These are phyloP conservation scores for Hemithea aestivaria DNA, from an alignment of 2,888 invertebrate species.

Conservation along the genomic window DNA sequence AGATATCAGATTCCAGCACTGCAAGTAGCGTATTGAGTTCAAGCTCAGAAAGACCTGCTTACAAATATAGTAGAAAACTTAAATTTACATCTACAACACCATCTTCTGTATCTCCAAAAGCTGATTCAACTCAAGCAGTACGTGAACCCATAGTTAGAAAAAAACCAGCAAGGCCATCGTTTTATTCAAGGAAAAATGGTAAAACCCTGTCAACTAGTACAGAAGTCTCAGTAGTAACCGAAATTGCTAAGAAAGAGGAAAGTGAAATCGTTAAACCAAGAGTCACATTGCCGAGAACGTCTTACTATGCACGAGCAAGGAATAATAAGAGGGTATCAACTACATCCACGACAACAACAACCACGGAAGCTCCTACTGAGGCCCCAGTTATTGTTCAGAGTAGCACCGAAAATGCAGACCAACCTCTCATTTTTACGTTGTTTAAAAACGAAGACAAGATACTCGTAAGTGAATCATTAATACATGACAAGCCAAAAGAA, in stretches of 20 bases:
- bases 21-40: conserved; percentile 25
- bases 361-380: conserved; percentile 28
- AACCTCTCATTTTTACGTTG: conserved; percentile 57
- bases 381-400: conserved; percentile 34
- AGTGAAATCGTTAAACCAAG: conserved; percentile 31
- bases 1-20: conserved; percentile 37
- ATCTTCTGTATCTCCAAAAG: conserved; percentile 33
- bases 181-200: conserved; percentile 49
- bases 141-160: conserved; percentile 44
- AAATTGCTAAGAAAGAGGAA: conserved; percentile 27
- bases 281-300: conserved; percentile 53
- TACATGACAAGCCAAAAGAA: conserved; percentile 29
- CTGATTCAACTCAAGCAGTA: conserved; percentile 40
- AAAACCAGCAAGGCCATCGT: conserved; percentile 45
- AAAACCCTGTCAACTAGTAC: conserved; percentile 36
- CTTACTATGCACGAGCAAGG: conserved; percentile 57
- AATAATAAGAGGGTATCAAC: conserved; percentile 35
- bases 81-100: conserved; percentile 51
- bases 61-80: conserved; percentile 62
- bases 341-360: conserved; percentile 33
- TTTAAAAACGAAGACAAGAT: conserved; percentile 40
- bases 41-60: conserved; percentile 43
- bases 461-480: conserved; percentile 22
- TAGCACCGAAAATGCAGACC: conserved; percentile 47
- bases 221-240: conserved; percentile 30